Evolutionary conservation across 1,140 invertebrate species (phyloP).

Genomic region (Bombus affinis): DNA sequence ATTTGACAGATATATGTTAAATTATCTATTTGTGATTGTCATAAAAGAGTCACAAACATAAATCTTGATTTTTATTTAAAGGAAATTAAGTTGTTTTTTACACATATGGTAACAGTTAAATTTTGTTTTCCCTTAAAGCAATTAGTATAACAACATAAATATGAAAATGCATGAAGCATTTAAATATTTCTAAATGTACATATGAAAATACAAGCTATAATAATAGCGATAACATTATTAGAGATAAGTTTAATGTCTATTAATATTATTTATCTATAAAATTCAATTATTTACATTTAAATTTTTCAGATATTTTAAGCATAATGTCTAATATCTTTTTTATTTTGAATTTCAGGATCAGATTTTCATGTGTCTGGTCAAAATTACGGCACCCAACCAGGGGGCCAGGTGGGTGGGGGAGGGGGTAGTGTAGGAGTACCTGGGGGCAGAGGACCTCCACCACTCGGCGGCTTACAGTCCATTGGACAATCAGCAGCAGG

Average conservation of each 20-base stretch:
- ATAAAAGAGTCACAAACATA: not conserved
- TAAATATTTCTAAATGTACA: not conserved
- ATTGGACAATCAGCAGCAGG: slow-evolving; percentile 76
- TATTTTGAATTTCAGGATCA: slow-evolving; percentile 72
- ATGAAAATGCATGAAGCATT: not conserved
- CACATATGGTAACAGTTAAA: not conserved
- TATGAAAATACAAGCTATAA: not conserved
- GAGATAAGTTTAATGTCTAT: not conserved
- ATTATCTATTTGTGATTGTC: not conserved
- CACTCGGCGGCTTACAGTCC: slow-evolving; percentile 75
- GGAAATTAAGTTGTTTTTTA: not conserved
- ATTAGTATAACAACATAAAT: not conserved
- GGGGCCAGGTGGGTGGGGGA: slow-evolving; percentile 79
- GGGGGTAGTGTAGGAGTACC: slow-evolving; percentile 78
- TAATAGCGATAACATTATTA: not conserved
- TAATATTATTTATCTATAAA: not conserved
- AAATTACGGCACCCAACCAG: slow-evolving; percentile 80
- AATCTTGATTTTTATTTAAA: not conserved
- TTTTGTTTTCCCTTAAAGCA: not conserved
- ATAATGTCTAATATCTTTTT: not conserved
- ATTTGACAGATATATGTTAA: not conserved
- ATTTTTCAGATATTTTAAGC: not conserved
- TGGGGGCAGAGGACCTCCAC: slow-evolving; percentile 78
- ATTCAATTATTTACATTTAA: not conserved
- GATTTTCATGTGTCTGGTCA: slow-evolving; percentile 81